Conservation (phyloP, 92 coral and sea anemone species). For the Umimayanthus chanpuru region DNA sequence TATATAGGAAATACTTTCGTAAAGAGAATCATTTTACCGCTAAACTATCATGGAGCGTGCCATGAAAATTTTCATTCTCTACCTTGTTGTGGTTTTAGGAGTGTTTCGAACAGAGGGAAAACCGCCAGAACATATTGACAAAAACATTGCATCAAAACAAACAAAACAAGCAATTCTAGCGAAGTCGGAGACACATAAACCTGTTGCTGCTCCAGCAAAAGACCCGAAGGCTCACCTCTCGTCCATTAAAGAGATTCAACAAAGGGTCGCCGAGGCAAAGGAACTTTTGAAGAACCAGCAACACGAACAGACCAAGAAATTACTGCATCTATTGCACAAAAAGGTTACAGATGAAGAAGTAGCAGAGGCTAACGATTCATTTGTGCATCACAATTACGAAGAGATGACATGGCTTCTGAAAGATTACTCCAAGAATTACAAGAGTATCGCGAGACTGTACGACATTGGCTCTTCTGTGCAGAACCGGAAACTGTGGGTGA, state of each 20-base stretch:
- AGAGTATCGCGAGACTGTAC: constrained; percentile 74
- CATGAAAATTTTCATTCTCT: not conserved
- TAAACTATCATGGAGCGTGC: constrained; percentile 8
- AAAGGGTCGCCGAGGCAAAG: constrained; percentile 51
- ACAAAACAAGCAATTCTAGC: constrained; percentile 32
- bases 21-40: not conserved
- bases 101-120: constrained; percentile 14
- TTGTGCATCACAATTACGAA: constrained; percentile 94
- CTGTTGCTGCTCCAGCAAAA: not conserved
- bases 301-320: constrained; percentile 33
- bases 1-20: not conserved
- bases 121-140: constrained; percentile 41
- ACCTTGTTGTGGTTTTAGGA: not conserved
- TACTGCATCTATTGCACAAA: constrained; percentile 34
- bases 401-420: constrained; percentile 98
- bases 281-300: constrained; percentile 46
- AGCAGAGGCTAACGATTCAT: constrained; percentile 63
- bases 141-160: not conserved
- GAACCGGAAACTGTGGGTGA: constrained; percentile 95
- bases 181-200: not conserved
- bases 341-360: constrained; percentile 52
- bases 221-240: constrained; percentile 14
- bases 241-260: constrained; percentile 56
- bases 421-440: constrained; percentile 78
- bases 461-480: constrained; percentile 92